Conservation (phyloP, 2,113 vertebrate genomes). For the Pongo pygmaeus region DNA sequence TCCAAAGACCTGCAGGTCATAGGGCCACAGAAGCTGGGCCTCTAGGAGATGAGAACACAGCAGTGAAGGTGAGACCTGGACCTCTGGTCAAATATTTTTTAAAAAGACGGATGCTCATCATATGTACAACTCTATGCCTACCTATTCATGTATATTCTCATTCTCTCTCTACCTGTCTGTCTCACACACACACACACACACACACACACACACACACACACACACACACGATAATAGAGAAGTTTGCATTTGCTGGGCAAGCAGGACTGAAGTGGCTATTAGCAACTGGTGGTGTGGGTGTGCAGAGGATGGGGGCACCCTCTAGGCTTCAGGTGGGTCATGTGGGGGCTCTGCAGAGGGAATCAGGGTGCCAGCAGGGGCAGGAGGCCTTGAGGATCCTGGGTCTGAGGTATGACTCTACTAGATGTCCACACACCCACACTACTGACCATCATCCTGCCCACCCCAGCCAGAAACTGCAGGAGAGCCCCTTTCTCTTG, state of each 20-base stretch:
- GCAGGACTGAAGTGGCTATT: neutral
- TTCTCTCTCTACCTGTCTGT: neutral
- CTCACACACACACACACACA: neutral
- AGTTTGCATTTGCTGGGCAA: neutral
- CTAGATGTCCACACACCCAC: no score
- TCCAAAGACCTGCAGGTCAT: no score
- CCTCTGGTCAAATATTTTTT: neutral
- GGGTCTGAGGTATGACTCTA: neutral
- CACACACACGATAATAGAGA: neutral
- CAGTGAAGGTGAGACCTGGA: no score
- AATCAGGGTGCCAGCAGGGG: neutral
- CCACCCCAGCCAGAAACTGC: neutral
- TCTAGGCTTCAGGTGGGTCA: neutral
- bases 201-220: neutral
- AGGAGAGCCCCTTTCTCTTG: neutral
- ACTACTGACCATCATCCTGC: neutral
- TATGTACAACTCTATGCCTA: neutral
- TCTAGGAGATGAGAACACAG: no score
- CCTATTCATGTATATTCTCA: neutral
- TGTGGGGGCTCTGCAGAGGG: neutral
- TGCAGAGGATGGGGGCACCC: neutral
- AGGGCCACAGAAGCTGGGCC: no score
- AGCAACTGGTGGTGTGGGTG: neutral
- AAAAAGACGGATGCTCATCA: neutral
- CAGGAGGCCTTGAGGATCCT: neutral